Evolutionary conservation across 2,113 vertebrate genomes (phyloP).

Genomic region (Chascanopsetta lugubris): DNA sequence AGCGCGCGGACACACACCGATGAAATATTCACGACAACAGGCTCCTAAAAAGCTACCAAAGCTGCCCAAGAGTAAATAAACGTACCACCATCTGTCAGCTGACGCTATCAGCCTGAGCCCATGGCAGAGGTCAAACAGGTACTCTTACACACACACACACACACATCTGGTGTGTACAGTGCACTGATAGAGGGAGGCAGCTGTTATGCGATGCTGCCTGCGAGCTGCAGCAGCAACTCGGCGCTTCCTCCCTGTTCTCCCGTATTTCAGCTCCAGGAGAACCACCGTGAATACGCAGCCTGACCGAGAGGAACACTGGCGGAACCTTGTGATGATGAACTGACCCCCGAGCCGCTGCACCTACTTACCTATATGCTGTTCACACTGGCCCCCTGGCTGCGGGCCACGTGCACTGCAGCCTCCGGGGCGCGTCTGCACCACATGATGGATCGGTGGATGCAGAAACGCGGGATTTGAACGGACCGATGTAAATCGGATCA

Average conservation of each 20-base stretch:
- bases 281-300: conserved; percentile 53
- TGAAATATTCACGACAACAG: conserved; percentile 7
- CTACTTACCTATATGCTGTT: conserved; percentile 58
- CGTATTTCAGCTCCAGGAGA: conserved; percentile 53
- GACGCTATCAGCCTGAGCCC: conserved; percentile 53
- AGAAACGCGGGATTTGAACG: not conserved
- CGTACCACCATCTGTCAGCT: conserved; percentile 65
- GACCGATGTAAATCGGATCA: not conserved
- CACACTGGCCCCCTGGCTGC: conserved; percentile 29
- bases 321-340: conserved; percentile 53
- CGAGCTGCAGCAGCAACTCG: conserved; percentile 47
- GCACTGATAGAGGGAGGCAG: conserved; percentile 39
- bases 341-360: conserved; percentile 36
- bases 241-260: conserved; percentile 14
- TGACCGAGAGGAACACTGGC: conserved; percentile 38
- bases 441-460: not conserved
- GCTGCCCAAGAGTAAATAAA: conserved; percentile 53
- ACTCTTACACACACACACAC: conserved; percentile 41
- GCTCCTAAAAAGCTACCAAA: conserved; percentile 18
- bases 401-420: not conserved
- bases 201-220: conserved; percentile 58
- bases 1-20: not conserved
- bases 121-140: conserved; percentile 66
- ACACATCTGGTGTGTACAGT: conserved; percentile 48
- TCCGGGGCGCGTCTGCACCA: not conserved